These are phyloP conservation scores for Pachyseris speciosa DNA, from an alignment of 64 coral and sea anemone species.

Conservation along the genomic window DNA sequence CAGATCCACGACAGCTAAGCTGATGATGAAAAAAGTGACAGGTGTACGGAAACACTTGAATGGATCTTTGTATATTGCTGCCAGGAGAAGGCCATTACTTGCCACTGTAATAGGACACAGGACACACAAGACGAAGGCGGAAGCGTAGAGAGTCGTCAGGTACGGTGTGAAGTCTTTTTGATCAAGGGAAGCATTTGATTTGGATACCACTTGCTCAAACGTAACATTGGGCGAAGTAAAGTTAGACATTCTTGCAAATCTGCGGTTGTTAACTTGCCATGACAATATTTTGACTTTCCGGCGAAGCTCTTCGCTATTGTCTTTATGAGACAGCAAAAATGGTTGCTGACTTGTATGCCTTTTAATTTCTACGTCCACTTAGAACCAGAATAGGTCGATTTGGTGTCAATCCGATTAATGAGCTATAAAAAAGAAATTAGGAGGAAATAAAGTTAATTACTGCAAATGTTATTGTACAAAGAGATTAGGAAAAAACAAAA, in stretches of 20 bases:
- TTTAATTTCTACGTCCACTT: too few relatives aligned
- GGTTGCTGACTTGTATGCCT: too few relatives aligned
- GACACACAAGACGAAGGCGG: slow-evolving; percentile 66
- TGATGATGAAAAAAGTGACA: slow-evolving; percentile 72
- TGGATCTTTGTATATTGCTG: slow-evolving; percentile 79
- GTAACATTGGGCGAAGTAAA: neutral
- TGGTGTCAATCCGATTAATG: too few relatives aligned
- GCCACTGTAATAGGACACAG: slow-evolving; percentile 72
- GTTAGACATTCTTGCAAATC: neutral
- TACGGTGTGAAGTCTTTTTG: slow-evolving; percentile 20
- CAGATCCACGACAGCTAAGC: slow-evolving; percentile 81
- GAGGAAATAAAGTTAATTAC: too few relatives aligned
- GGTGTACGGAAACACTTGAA: slow-evolving; percentile 76
- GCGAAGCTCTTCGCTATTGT: too few relatives aligned
- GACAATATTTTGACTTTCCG: too few relatives aligned
- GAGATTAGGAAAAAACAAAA: too few relatives aligned
- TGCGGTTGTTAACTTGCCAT: too few relatives aligned
- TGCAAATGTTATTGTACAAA: too few relatives aligned
- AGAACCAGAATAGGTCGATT: too few relatives aligned
- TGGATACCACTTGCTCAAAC: neutral
- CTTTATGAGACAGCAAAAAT: too few relatives aligned
- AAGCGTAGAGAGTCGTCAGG: slow-evolving; percentile 55
- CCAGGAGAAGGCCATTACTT: slow-evolving; percentile 73
- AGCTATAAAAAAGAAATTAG: too few relatives aligned
- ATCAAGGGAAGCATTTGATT: neutral